Evolutionary conservation across 2,888 invertebrate genomes (phyloP).

Genomic region (Syritta pipiens): DNA sequence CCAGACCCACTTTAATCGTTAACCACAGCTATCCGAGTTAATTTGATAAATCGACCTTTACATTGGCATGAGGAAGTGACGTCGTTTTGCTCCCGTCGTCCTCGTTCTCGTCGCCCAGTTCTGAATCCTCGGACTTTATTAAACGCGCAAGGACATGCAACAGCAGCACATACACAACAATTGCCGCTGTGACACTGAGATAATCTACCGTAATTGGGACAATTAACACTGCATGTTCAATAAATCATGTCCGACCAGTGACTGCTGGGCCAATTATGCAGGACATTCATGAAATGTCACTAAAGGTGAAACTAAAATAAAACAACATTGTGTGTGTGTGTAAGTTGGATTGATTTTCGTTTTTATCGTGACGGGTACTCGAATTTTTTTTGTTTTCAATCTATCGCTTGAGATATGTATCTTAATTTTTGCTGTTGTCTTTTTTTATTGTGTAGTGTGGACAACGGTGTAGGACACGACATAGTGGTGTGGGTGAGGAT

Average conservation of each 20-base stretch:
- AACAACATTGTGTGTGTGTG: background rate
- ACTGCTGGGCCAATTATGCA: constrained; percentile 23
- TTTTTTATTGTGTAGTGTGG: no score
- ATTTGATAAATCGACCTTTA: constrained; percentile 31
- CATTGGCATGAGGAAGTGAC: no score
- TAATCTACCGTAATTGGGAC: constrained; percentile 32
- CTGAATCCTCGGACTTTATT: background rate
- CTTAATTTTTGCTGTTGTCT: no score
- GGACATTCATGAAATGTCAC: constrained; percentile 6
- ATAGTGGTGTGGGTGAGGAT: no score
- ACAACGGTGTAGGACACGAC: no score
- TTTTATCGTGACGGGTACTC: no score
- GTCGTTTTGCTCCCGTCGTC: no score
- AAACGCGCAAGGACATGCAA: constrained; percentile 5
- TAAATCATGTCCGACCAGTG: constrained; percentile 38
- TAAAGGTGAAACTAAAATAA: background rate
- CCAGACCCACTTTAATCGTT: constrained; percentile 12
- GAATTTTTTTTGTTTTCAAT: no score
- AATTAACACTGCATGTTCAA: constrained; percentile 53
- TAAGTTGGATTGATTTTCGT: constrained; percentile 10
- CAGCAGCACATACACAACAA: constrained; percentile 3
- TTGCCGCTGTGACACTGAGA: constrained; percentile 32
- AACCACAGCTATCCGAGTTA: constrained; percentile 1
- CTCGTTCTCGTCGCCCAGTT: no score
- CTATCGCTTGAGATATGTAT: no score